Conservation (phyloP, 2,797 vertebrate genomes). For the Argyrosomus regius region DNA sequence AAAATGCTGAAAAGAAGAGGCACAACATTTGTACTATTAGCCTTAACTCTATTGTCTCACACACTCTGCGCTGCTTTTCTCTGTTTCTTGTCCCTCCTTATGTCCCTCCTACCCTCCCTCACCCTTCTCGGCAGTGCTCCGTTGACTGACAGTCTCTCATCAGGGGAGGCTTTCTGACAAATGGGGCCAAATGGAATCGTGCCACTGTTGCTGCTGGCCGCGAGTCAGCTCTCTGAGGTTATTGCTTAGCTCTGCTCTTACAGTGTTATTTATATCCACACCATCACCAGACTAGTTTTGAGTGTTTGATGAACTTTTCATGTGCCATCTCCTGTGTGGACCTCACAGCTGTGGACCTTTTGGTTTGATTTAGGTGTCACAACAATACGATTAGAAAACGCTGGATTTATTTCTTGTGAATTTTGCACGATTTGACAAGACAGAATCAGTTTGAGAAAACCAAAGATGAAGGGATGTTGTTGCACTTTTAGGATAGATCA, state of each 20-base stretch:
- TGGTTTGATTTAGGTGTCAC: neutral
- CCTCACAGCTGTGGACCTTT: constrained; percentile 2
- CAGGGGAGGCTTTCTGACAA: constrained; percentile 77
- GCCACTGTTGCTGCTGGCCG: constrained; percentile 75
- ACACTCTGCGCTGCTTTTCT: neutral
- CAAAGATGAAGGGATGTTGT: neutral
- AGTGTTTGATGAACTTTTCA: constrained; percentile 72
- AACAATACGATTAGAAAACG: neutral
- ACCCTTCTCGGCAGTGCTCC: neutral
- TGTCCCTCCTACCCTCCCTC: neutral
- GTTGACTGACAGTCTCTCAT: constrained; percentile 72
- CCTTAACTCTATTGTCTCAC: neutral
- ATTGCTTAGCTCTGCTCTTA: constrained; percentile 64
- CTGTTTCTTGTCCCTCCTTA: neutral
- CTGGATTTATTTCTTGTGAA: neutral
- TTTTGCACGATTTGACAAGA: neutral
- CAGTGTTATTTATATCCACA: constrained; percentile 65
- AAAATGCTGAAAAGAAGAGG: constrained; percentile 11
- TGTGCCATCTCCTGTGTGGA: constrained; percentile 31
- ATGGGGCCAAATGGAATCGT: constrained; percentile 78
- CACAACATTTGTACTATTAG: constrained; percentile 13
- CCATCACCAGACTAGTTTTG: constrained; percentile 44
- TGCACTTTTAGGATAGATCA: neutral
- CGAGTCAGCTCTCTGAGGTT: constrained; percentile 68
- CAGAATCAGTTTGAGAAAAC: neutral